Evolutionary conservation across 1,140 invertebrate genomes (phyloP).

Genomic region (Drosophila pachea): DNA sequence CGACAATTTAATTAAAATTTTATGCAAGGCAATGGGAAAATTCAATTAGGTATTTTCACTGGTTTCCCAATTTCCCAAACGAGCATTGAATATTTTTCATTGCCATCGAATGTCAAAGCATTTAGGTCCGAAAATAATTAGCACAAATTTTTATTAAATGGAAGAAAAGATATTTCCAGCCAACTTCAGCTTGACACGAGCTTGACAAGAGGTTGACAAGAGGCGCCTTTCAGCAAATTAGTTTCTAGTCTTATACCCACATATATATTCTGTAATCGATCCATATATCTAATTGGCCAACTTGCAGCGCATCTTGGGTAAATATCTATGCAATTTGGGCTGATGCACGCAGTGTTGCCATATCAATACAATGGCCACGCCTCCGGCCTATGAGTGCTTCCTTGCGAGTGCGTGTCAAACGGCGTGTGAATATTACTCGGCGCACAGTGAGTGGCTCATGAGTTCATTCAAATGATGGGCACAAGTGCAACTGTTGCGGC

Average conservation of each 20-base stretch:
- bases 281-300: too few relatives aligned
- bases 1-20: constrained; percentile 6
- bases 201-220: neutral
- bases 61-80: neutral
- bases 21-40: neutral
- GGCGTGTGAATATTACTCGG: constrained; percentile 16
- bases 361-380: constrained; percentile 5
- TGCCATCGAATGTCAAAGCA: neutral
- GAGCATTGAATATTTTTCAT: neutral
- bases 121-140: neutral
- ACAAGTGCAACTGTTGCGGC: constrained; percentile 43
- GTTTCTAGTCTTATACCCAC: too few relatives aligned
- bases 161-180: neutral
- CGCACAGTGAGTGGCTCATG: constrained; percentile 27
- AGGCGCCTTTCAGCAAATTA: too few relatives aligned
- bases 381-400: neutral
- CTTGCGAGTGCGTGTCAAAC: constrained; percentile 16
- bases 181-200: neutral
- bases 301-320: too few relatives aligned
- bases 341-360: neutral
- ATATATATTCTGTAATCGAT: too few relatives aligned
- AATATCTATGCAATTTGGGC: neutral
- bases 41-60: neutral
- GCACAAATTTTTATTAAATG: neutral
- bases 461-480: constrained; percentile 42